phyloP scores from a whole-genome alignment of 2,888 invertebrate species.

The Acrobasis consociella region DNA sequence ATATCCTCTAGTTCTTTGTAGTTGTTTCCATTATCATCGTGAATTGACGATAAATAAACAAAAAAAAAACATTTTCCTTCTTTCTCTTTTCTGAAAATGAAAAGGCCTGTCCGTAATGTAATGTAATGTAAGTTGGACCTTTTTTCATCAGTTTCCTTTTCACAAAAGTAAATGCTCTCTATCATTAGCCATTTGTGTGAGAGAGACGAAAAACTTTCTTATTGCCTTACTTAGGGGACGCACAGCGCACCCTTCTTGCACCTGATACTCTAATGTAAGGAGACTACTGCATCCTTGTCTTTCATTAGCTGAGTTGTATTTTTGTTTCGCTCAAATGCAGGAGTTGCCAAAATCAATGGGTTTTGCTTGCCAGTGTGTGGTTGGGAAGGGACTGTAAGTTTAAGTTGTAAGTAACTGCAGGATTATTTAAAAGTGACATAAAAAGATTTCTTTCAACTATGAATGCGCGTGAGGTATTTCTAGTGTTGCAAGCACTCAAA shows the following conservation, averaged over 20 bases:
- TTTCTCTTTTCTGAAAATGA: not conserved
- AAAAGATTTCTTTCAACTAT: too few relatives aligned
- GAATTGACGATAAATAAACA: too few relatives aligned
- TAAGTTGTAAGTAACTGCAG: not conserved
- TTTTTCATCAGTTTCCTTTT: not conserved
- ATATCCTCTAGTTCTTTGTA: too few relatives aligned
- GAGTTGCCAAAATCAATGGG: slow-evolving; percentile 16
- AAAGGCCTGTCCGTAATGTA: not conserved
- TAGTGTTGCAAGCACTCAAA: too few relatives aligned
- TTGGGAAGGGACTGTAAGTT: not conserved
- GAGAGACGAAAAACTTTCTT: slow-evolving; percentile 15
- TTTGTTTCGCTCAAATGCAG: slow-evolving; percentile 7
- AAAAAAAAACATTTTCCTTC: not conserved
- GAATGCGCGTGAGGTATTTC: too few relatives aligned
- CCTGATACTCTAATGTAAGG: slow-evolving; percentile 18
- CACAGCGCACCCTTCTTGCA: slow-evolving; percentile 18
- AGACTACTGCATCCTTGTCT: slow-evolving; percentile 16
- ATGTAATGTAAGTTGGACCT: not conserved
- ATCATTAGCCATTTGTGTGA: not conserved
- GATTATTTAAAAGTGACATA: too few relatives aligned
- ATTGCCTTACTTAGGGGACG: slow-evolving; percentile 19
- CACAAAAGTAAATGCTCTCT: not conserved
- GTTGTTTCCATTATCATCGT: too few relatives aligned
- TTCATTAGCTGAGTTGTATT: slow-evolving; percentile 1
- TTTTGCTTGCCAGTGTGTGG: not conserved